Evolutionary conservation across 2,113 vertebrate genomes (phyloP).

Genomic region (Pterophyllum scalare): DNA sequence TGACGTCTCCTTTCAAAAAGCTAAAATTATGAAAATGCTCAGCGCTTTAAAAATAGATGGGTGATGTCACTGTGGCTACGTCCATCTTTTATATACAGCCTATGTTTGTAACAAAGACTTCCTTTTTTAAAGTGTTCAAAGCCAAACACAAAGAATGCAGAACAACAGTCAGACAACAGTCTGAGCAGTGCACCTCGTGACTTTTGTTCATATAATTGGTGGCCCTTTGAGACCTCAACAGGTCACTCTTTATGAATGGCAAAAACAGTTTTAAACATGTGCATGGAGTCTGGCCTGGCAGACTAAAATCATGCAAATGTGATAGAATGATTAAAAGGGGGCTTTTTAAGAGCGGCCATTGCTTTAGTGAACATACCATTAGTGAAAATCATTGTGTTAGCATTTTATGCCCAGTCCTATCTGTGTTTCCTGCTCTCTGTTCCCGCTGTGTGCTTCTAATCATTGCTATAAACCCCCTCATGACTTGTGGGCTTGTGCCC

Average conservation of each 20-base stretch:
- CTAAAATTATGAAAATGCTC: neutral
- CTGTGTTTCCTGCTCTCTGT: constrained; percentile 16
- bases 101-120: neutral
- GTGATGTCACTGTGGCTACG: neutral
- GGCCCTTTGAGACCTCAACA: neutral
- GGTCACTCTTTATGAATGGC: neutral
- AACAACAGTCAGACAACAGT: neutral
- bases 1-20: neutral
- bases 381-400: neutral
- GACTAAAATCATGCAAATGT: neutral
- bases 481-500: constrained; percentile 63
- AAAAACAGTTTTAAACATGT: neutral
- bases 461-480: constrained; percentile 51
- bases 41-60: neutral
- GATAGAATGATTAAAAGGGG: neutral
- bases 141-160: neutral
- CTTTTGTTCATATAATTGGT: neutral
- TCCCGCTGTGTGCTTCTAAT: constrained; percentile 48
- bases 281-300: neutral
- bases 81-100: neutral
- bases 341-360: neutral
- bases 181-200: neutral
- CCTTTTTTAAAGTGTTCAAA: neutral
- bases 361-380: neutral
- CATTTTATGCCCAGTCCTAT: constrained; percentile 6